Percentiles rank a stretch among this genome's conserved stretches.
Conservation (phyloP, 2,797 vertebrate species). For the Ispidina lecontei region DNA sequence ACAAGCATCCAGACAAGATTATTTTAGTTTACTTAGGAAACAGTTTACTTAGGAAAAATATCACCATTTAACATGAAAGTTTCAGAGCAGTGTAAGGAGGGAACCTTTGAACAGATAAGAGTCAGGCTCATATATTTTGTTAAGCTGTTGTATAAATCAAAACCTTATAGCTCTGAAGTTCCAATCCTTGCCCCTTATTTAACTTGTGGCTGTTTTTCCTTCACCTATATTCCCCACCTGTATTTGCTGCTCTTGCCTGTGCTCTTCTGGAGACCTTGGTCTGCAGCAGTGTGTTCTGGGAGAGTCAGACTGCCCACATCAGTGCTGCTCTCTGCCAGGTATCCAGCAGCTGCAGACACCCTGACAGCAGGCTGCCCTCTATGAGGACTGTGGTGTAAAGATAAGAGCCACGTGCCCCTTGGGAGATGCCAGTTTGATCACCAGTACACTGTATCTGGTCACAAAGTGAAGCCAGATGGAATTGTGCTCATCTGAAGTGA, state of each 20-base stretch:
- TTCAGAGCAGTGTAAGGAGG: neutral
- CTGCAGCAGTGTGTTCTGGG: neutral
- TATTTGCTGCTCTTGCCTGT: neutral
- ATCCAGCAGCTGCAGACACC: neutral
- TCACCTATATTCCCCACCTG: accelerated
- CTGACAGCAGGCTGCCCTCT: neutral
- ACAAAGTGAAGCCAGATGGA: neutral
- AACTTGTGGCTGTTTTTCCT: neutral
- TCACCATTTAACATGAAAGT: neutral
- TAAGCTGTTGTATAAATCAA: neutral
- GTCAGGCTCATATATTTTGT: neutral
- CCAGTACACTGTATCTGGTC: neutral
- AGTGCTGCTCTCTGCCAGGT: neutral
- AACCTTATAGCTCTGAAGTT: neutral
- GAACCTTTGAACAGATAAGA: neutral
- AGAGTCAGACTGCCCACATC: accelerated
- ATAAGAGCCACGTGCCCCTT: neutral
- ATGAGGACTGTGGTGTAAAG: neutral
- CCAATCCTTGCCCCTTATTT: neutral
- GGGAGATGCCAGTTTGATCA: neutral
- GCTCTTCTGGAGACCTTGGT: neutral
- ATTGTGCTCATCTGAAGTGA: neutral
- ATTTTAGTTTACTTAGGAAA: neutral
- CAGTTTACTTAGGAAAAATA: neutral
- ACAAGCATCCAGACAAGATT: neutral